A percentile compares a stretch with the other conserved stretches of the same genome.
Conservation (phyloP, 2,888 invertebrate genomes). For the Neoascia interrupta region DNA sequence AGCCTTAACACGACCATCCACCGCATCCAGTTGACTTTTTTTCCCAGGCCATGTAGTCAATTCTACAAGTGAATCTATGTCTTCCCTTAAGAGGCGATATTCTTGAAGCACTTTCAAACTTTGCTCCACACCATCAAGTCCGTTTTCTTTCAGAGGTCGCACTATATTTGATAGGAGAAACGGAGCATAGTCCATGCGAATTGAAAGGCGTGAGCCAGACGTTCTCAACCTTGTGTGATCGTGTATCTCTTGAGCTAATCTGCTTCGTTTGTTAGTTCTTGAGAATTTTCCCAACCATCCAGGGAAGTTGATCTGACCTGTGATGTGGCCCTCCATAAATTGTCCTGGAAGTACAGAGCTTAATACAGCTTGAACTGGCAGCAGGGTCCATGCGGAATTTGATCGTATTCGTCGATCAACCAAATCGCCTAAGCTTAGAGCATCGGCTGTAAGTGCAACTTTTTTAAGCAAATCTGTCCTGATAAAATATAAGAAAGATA, state of each 20-base stretch:
- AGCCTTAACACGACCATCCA: constrained; percentile 93
- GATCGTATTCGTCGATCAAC: constrained; percentile 90
- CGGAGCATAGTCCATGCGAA: constrained; percentile 93
- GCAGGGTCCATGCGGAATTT: constrained; percentile 90
- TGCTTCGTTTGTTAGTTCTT: constrained; percentile 87
- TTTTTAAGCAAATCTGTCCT: constrained; percentile 83
- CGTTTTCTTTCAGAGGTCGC: constrained; percentile 86
- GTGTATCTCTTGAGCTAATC: constrained; percentile 91
- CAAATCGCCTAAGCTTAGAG: constrained; percentile 91
- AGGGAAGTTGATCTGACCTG: constrained; percentile 93
- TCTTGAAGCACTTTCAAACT: constrained; percentile 88
- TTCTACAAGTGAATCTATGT: constrained; percentile 93
- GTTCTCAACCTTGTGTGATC: constrained; percentile 91
- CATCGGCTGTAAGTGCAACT: constrained; percentile 90
- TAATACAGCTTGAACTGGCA: constrained; percentile 93
- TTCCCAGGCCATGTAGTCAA: constrained; percentile 90
- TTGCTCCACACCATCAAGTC: constrained; percentile 85
- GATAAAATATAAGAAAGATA: no score
- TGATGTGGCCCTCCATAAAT: constrained; percentile 89
- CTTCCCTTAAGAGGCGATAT: constrained; percentile 94
- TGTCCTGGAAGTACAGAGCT: constrained; percentile 95
- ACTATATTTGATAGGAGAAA: constrained; percentile 88
- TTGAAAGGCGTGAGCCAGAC: constrained; percentile 89
- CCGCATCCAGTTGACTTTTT: constrained; percentile 86
- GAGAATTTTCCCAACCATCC: constrained; percentile 98